Evolutionary conservation across 2,113 vertebrate species (phyloP).

Genomic region (Calidris pugnax): DNA sequence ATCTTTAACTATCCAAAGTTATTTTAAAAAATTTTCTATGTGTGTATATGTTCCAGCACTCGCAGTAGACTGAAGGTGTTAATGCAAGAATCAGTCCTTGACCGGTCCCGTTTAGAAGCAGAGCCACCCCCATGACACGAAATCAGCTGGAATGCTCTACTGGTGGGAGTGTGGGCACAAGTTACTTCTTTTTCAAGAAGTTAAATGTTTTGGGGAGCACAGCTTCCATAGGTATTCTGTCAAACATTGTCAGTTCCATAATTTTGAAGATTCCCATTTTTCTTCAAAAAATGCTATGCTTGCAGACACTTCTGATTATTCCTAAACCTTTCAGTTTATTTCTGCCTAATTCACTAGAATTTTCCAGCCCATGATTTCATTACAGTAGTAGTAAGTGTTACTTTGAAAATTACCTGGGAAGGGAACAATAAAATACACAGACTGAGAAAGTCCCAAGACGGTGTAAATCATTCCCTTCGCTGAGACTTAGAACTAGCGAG

Average conservation of each 20-base stretch:
- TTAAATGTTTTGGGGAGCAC: not conserved
- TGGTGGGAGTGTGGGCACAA: not conserved
- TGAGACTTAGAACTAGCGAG: not conserved
- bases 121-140: not conserved
- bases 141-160: not conserved
- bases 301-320: not conserved
- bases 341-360: not conserved
- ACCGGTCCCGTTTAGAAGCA: not conserved
- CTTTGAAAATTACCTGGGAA: slow-evolving; percentile 21
- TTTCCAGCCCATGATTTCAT: not conserved
- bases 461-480: not conserved
- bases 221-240: not conserved
- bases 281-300: not conserved
- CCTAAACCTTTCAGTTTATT: not conserved
- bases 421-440: slow-evolving; percentile 11
- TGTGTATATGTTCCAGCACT: not conserved
- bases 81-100: not conserved
- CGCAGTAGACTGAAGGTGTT: not conserved
- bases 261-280: not conserved
- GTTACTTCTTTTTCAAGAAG: not conserved
- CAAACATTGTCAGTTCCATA: not conserved
- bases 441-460: not conserved
- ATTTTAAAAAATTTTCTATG: not conserved
- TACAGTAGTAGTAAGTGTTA: not conserved
- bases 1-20: too few species aligned